Percentiles rank a stretch among this genome's conserved stretches.
Conservation (phyloP, 2,888 invertebrate genomes). For the Leptarthrus brevirostris region DNA sequence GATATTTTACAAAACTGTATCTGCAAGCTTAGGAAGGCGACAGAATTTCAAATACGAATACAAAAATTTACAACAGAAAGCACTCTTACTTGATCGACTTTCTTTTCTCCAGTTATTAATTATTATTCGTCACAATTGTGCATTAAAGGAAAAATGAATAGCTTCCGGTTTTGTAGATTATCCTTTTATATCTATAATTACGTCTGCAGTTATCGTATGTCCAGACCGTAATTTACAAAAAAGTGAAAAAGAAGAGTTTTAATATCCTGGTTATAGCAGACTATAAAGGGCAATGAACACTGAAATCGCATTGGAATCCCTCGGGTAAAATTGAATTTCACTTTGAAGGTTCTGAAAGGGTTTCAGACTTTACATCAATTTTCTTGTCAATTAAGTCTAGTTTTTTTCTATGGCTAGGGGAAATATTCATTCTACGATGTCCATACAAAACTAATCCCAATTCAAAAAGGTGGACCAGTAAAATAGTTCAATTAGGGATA, state of each 20-base stretch:
- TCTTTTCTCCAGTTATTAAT: too few relatives aligned
- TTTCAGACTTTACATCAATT: slow-evolving; percentile 35
- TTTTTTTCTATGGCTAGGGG: background rate
- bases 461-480: too few relatives aligned
- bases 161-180: background rate
- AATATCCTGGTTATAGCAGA: background rate
- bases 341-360: slow-evolving; percentile 9
- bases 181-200: background rate
- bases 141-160: background rate
- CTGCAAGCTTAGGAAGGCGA: too few relatives aligned
- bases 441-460: too few relatives aligned
- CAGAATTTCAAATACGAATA: too few relatives aligned
- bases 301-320: slow-evolving; percentile 9
- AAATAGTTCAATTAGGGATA: too few relatives aligned
- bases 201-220: background rate
- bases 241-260: background rate
- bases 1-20: too few relatives aligned
- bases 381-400: slow-evolving; percentile 32
- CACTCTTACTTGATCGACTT: too few relatives aligned
- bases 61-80: too few relatives aligned
- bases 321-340: background rate
- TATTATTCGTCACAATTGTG: background rate
- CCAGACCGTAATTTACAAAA: background rate
- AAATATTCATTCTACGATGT: background rate
- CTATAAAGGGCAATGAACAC: slow-evolving; percentile 23